Evolutionary conservation across 53 echinoderm and acorn worm species (phyloP).

Genomic region (Antedon mediterranea): DNA sequence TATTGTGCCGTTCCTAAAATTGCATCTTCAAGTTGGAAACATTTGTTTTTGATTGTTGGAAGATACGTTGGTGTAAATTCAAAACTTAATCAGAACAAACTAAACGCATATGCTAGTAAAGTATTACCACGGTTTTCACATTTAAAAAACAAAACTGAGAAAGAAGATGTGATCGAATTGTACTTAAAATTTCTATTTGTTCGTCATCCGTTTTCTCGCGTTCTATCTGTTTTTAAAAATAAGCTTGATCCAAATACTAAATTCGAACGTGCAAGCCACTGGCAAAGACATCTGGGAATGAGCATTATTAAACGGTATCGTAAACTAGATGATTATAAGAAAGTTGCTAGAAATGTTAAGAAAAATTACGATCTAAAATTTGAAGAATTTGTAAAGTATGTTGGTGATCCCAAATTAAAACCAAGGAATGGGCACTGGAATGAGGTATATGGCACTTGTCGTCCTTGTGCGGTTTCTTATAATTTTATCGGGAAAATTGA

Average conservation of each 20-base stretch:
- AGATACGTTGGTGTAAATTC: neutral
- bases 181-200: constrained; percentile 53
- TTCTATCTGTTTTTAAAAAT: constrained; percentile 49
- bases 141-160: constrained; percentile 7
- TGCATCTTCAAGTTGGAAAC: neutral
- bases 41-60: neutral
- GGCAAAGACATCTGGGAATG: constrained; percentile 31
- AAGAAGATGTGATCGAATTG: constrained; percentile 4
- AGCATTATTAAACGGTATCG: constrained; percentile 35
- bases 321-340: neutral
- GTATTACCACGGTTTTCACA: neutral
- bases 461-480: constrained; percentile 39
- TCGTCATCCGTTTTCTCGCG: constrained; percentile 48
- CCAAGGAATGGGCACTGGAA: constrained; percentile 39
- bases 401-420: constrained; percentile 6
- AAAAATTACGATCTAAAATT: constrained; percentile 27
- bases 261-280: constrained; percentile 25
- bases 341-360: neutral
- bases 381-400: constrained; percentile 42
- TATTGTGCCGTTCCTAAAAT: neutral
- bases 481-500: constrained; percentile 65
- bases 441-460: constrained; percentile 26
- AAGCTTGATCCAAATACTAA: constrained; percentile 50
- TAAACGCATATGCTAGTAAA: neutral
- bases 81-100: neutral